A percentile compares a stretch with the other conserved stretches of the same genome.
phyloP scores from a whole-genome alignment of 2,113 vertebrate species.

The Forbesichthys agassizii region DNA sequence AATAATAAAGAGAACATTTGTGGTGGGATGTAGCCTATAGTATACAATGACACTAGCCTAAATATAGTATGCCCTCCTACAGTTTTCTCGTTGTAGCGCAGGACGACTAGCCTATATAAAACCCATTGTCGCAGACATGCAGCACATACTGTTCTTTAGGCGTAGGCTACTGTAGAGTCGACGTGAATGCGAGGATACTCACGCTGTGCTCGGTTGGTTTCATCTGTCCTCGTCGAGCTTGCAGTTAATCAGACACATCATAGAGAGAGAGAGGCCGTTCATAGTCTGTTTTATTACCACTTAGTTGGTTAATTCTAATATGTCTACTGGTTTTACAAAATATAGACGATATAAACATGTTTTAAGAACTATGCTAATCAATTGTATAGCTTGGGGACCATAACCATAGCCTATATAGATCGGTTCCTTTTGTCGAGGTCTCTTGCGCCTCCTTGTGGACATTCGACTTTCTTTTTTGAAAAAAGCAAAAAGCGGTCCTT shows the following conservation, averaged over 20 bases:
- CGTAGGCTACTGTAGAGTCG: background rate
- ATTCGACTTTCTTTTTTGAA: background rate
- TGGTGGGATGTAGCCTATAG: background rate
- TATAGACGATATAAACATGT: too few species aligned
- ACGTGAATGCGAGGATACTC: background rate
- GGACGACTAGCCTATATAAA: background rate
- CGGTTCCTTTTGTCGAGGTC: background rate
- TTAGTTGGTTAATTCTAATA: too few species aligned
- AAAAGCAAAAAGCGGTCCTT: background rate
- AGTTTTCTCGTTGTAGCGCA: constrained; percentile 7
- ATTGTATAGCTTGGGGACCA: too few species aligned
- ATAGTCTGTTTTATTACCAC: too few species aligned
- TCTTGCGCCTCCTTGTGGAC: background rate
- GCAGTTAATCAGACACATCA: background rate
- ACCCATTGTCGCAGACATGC: constrained; percentile 8
- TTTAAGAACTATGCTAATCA: too few species aligned
- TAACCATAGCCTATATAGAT: too few species aligned
- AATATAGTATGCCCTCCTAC: constrained; percentile 10
- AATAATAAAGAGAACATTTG: background rate
- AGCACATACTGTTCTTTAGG: constrained; percentile 8
- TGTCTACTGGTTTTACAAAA: too few species aligned
- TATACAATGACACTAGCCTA: constrained; percentile 25
- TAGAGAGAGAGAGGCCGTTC: too few species aligned
- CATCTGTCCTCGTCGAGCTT: background rate
- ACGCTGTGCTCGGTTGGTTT: background rate